Evolutionary conservation across 2,888 invertebrate genomes (phyloP), one percentile per base, ranked within the genome.

Genomic region (Volucella inflata): DNA sequence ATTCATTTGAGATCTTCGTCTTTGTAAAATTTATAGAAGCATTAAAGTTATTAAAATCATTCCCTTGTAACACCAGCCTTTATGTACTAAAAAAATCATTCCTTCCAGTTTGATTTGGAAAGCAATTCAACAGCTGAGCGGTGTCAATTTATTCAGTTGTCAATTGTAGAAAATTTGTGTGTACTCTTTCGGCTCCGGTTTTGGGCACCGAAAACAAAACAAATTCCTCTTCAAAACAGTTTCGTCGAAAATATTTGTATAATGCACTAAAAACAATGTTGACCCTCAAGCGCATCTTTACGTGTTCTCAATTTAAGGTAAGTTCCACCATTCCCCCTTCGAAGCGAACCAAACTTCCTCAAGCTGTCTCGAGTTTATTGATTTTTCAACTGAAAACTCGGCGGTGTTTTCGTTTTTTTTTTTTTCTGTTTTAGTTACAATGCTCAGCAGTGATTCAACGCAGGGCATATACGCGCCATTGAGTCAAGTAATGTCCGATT

Each of bases 401-500:
- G 4, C 30, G 30, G 30, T 42, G n/a, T n/a, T 76, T 68, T 51
- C 74, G 60, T 51, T 48, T 42, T 48, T 67, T 55, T 16, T 42
- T 38, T 36, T 53, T 59, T 38, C 65, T 87, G 8, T 30, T 30
- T 30, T 79, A 91, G 90, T 88, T 90, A 91, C 89, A 90, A 92
- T 92, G 92, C 91, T 91, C 82, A 90, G 91, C 89, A 90, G 90
- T 89, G 91, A 92, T 88, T 89, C 90, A 87, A 91, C 92, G 79
- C 93, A 93, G 91, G 93, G 93, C 88, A 94, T 94, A 89, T 96
- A 96, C 91, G 94, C 96, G 89, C 96, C 96, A 75, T 91, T 96
- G 89, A 96, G 96, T 87, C 96, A 96, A 93, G 94, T 95, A 87
- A 93, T 96, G 88, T 94, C 96, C 74, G 96, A 96, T 91, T 95